Percentiles rank a stretch among this genome's conserved stretches.
These are phyloP conservation scores for Sweltsa coloradensis DNA, from an alignment of 1,140 invertebrate species.

Conservation along the genomic window DNA sequence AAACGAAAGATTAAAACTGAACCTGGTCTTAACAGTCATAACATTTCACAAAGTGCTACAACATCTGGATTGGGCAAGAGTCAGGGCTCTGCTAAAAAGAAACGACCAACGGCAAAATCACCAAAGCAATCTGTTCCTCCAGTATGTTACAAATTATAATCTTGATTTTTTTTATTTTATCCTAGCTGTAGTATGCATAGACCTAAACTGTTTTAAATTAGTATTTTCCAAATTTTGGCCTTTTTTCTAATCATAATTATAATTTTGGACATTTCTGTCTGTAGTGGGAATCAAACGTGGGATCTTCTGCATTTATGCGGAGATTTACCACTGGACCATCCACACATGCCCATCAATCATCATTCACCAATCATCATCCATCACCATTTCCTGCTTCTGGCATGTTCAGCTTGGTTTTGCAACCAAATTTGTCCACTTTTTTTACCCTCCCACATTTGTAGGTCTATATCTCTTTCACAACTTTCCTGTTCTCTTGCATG, in stretches of 20 bases:
- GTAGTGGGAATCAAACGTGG: too few species aligned
- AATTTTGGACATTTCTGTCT: too few species aligned
- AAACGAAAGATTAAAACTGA: constrained; percentile 6
- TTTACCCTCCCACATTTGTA: too few species aligned
- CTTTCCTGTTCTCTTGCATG: too few species aligned
- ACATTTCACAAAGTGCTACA: background rate
- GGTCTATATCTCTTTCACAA: too few species aligned
- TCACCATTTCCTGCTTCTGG: too few species aligned
- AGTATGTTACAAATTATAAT: constrained; percentile 8
- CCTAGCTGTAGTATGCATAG: background rate
- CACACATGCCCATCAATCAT: too few species aligned
- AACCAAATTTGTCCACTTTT: too few species aligned
- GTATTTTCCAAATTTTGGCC: background rate
- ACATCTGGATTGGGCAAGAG: constrained; percentile 4
- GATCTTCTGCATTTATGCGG: too few species aligned
- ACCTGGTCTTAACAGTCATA: constrained; percentile 4
- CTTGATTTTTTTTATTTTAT: background rate
- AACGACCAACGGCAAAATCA: constrained; percentile 2
- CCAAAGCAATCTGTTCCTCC: constrained; percentile 6
- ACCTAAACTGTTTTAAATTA: background rate
- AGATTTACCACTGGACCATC: too few species aligned
- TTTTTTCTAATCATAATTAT: background rate
- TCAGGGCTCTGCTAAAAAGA: constrained; percentile 5
- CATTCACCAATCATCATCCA: too few species aligned
- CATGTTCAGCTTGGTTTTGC: too few species aligned